Conservation (phyloP, 1,140 invertebrate species). For the Augochlora pura region DNA sequence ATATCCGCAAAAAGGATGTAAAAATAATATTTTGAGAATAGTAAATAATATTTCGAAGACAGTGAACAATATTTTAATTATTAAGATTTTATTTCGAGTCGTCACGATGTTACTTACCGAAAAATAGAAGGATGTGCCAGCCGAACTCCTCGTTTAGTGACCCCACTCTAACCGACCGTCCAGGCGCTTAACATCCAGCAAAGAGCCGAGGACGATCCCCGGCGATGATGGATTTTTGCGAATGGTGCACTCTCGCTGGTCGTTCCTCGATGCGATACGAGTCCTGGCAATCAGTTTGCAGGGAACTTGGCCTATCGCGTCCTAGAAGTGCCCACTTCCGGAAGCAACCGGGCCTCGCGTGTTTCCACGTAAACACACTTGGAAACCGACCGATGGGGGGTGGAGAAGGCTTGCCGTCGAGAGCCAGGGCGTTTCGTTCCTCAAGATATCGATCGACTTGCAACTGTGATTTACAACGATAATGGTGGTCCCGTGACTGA, state of each 20-base stretch:
- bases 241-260: not conserved
- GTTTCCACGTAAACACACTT: slow-evolving; percentile 18
- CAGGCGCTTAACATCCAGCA: no score
- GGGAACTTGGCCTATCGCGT: slow-evolving; percentile 26
- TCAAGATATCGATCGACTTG: not conserved
- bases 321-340: slow-evolving; percentile 4
- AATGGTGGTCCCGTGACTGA: not conserved
- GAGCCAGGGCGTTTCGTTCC: not conserved
- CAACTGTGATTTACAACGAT: not conserved
- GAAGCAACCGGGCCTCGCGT: slow-evolving; percentile 14
- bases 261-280: slow-evolving; percentile 1
- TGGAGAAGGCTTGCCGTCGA: not conserved
- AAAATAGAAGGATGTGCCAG: no score
- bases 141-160: no score
- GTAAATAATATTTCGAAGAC: no score
- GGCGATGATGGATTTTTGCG: no score
- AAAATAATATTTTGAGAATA: no score
- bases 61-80: no score
- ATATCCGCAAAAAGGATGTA: no score
- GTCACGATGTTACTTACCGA: no score
- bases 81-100: no score
- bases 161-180: no score
- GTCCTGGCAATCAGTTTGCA: not conserved
- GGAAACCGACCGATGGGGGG: not conserved
- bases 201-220: no score